Evolutionary conservation across 2,113 vertebrate species (phyloP), one percentile per base, ranked within the genome.

Genomic region (Excalfactoria chinensis): DNA sequence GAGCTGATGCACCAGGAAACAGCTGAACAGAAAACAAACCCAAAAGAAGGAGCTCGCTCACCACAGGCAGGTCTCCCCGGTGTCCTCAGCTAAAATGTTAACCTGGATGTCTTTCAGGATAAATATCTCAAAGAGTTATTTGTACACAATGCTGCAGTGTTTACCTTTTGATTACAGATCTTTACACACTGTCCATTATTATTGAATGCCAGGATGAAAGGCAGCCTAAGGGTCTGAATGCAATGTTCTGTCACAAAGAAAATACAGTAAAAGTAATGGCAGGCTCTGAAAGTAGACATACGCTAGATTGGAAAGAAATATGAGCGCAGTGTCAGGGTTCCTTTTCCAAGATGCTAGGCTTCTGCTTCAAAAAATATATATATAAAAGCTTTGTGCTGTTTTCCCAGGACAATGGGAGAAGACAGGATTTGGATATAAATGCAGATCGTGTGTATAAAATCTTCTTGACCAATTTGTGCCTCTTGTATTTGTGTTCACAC

Each of bases 81-180:
- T 77, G 63, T 92, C 80, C 49, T 49, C 80, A 73, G 26, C 34
- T 68, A 74, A 88, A 96, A 95, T 83, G 91, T 77, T 75, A 95
- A 89, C 84, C 91, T 94, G 86, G 79, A 76, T 93, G 83, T 91
- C 78, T 94, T 85, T 97, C 89, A 78, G 76, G 91, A 94, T 93
- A 97, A 97, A 83, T 88, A 60, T 93, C 94, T 93, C 88, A 89
- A 88, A 37, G 63, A 96, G 56, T 93, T 95, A 93, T 73, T 97
- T 93, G 62, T 94, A 93, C 93, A 91, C 72, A 93, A 63, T 32
- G 53, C 64, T 88, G 80, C 85, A 84, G 93, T 93, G 88, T 87
- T 96, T 83, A 90, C 88, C 88, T 97, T 96, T 96, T 96, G 83
- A 96, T 97, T 93, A 95, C 53, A 97, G 81, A 93, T 94, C 83